Percentiles rank a stretch among this genome's conserved stretches.
Conservation (phyloP, 2,888 invertebrate genomes). For the Proisotoma minuta region DNA sequence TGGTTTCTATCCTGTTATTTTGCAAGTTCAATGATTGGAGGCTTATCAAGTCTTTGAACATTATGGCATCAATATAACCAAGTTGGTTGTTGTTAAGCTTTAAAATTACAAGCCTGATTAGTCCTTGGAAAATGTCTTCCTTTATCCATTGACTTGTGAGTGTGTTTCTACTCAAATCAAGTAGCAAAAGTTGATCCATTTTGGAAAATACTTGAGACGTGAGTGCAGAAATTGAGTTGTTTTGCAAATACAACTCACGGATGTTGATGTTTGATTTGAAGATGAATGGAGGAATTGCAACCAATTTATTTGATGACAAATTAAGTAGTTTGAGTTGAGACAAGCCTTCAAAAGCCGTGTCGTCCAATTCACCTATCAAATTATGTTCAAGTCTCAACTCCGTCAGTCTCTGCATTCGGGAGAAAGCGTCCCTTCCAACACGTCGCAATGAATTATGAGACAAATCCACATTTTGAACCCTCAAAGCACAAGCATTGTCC, state of each 20-base stretch:
- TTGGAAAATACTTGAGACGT: slow-evolving; percentile 59
- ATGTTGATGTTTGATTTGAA: slow-evolving; percentile 55
- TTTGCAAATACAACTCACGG: slow-evolving; percentile 69
- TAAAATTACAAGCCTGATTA: slow-evolving; percentile 67
- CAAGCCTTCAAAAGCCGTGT: slow-evolving; percentile 73
- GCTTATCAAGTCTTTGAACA: slow-evolving; percentile 80
- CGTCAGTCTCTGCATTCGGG: slow-evolving; percentile 70
- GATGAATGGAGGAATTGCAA: slow-evolving; percentile 64
- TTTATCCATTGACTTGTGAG: slow-evolving; percentile 72
- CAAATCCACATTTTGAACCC: slow-evolving; percentile 71
- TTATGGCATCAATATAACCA: slow-evolving; percentile 73
- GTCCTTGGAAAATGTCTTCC: slow-evolving; percentile 69
- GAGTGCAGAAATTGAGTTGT: slow-evolving; percentile 76
- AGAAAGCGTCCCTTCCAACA: slow-evolving; percentile 65
- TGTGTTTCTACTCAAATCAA: slow-evolving; percentile 68
- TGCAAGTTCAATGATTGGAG: slow-evolving; percentile 78
- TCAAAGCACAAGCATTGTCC: slow-evolving; percentile 56
- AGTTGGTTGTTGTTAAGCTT: slow-evolving; percentile 79
- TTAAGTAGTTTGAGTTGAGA: slow-evolving; percentile 74
- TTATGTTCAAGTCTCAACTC: slow-evolving; percentile 77
- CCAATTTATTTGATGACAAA: slow-evolving; percentile 78
- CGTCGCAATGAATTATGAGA: slow-evolving; percentile 68
- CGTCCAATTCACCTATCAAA: slow-evolving; percentile 71
- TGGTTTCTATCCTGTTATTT: slow-evolving; percentile 79
- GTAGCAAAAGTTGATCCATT: slow-evolving; percentile 25